Conservation (phyloP, 1,140 invertebrate species). For the Metopolophium dirhodum region DNA sequence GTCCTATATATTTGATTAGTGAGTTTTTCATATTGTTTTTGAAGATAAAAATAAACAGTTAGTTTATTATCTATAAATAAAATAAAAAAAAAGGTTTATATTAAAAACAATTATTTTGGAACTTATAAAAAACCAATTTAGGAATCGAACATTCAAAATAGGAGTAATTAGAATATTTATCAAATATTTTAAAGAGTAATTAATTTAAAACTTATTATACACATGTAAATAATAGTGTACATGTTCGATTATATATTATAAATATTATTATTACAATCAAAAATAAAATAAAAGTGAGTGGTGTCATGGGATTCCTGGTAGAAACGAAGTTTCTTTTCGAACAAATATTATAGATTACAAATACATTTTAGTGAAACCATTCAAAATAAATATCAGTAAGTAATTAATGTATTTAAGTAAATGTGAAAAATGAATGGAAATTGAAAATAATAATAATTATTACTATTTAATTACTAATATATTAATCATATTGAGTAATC, state of each 20-base stretch:
- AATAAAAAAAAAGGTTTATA: background rate
- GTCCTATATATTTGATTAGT: background rate
- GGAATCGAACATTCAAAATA: background rate
- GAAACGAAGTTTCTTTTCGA: too few species aligned
- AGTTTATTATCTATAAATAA: background rate
- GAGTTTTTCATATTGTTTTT: background rate
- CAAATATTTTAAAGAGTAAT: background rate
- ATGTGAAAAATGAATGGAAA: too few species aligned
- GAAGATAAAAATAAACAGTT: background rate
- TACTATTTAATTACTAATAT: too few species aligned
- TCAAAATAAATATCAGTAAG: too few species aligned
- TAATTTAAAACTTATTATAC: background rate
- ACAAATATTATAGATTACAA: too few species aligned
- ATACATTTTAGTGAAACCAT: too few species aligned
- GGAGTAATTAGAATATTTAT: background rate
- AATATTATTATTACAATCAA: background rate
- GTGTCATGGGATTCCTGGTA: too few species aligned
- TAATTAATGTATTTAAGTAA: too few species aligned
- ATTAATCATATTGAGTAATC: too few species aligned
- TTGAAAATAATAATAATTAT: too few species aligned
- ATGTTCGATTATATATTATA: background rate
- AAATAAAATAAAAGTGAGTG: too few species aligned
- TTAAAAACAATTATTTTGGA: background rate
- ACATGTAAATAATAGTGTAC: background rate
- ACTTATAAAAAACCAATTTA: background rate